A percentile compares a stretch with the other conserved stretches of the same genome.
Evolutionary conservation across 2,888 invertebrate species (phyloP).

Genomic region (Camponotus fellah): DNA sequence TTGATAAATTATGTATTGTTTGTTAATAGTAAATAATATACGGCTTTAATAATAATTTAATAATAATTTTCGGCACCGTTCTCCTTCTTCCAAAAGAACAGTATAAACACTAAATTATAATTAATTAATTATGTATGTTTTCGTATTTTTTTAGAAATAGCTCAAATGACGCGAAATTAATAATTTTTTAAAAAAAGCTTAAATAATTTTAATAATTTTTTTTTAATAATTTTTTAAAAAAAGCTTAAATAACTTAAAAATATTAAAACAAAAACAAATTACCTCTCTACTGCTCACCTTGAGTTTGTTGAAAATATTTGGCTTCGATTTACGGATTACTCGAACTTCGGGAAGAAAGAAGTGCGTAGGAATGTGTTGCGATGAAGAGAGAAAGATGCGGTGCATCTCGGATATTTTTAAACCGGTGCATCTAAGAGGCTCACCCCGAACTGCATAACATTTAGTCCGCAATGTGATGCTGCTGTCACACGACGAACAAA

Average conservation of each 20-base stretch:
- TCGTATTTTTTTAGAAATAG: neutral
- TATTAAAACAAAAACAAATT: conserved; percentile 9
- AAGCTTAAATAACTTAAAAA: neutral
- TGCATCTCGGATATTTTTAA: conserved; percentile 39
- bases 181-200: no score
- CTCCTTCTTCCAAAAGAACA: neutral
- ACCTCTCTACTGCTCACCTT: neutral
- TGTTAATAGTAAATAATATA: neutral
- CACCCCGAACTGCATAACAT: conserved; percentile 28
- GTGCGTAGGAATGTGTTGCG: neutral
- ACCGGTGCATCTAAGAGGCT: conserved; percentile 16
- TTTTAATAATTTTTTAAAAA: no score
- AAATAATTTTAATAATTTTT: no score
- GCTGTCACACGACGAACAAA: conserved; percentile 41
- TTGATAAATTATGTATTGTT: conserved; percentile 16
- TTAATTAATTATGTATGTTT: neutral
- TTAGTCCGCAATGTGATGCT: conserved; percentile 13
- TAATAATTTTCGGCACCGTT: neutral
- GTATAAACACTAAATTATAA: neutral
- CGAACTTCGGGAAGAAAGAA: neutral
- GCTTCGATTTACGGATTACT: conserved; percentile 25
- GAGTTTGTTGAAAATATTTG: neutral
- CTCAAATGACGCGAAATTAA: neutral
- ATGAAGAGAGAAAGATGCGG: neutral
- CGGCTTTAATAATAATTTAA: neutral